These are phyloP conservation scores for Anthoscopus minutus DNA, from an alignment of 2,113 vertebrate genomes.

Conservation along the genomic window DNA sequence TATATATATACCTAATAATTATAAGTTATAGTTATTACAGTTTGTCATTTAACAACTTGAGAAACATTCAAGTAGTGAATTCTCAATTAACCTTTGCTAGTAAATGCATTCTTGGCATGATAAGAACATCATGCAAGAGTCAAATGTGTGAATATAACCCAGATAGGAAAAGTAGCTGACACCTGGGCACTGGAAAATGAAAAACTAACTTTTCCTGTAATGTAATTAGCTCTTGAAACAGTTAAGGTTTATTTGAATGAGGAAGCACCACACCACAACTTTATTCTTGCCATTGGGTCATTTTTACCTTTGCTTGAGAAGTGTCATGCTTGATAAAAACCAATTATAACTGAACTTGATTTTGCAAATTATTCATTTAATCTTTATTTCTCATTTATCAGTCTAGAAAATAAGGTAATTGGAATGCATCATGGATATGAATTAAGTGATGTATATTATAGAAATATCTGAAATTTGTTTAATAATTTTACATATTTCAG, in stretches of 20 bases:
- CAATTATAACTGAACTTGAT: conserved; percentile 58
- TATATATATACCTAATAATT: no score
- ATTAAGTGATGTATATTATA: conserved; percentile 27
- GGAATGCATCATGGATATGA: neutral
- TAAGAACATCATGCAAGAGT: conserved; percentile 31
- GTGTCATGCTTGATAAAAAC: conserved; percentile 37
- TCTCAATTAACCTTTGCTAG: conserved; percentile 1
- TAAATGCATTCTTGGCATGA: neutral
- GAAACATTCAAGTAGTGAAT: conserved; percentile 39
- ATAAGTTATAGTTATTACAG: neutral
- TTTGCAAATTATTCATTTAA: conserved; percentile 61
- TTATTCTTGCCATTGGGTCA: conserved; percentile 44
- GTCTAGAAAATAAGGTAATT: conserved; percentile 56
- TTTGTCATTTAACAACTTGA: conserved; percentile 30
- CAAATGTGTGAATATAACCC: conserved; percentile 26
- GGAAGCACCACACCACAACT: conserved; percentile 33
- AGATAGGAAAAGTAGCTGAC: conserved; percentile 41
- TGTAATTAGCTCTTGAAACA: conserved; percentile 57
- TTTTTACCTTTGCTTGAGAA: conserved; percentile 39
- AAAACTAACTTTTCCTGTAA: conserved; percentile 19
- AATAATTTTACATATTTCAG: neutral
- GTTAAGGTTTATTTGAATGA: conserved; percentile 41
- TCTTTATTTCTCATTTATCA: conserved; percentile 37
- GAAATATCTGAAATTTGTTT: neutral
- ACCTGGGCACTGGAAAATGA: conserved; percentile 8